Evolutionary conservation across 2,888 invertebrate species (phyloP).

Genomic region (Spialia ferax): DNA sequence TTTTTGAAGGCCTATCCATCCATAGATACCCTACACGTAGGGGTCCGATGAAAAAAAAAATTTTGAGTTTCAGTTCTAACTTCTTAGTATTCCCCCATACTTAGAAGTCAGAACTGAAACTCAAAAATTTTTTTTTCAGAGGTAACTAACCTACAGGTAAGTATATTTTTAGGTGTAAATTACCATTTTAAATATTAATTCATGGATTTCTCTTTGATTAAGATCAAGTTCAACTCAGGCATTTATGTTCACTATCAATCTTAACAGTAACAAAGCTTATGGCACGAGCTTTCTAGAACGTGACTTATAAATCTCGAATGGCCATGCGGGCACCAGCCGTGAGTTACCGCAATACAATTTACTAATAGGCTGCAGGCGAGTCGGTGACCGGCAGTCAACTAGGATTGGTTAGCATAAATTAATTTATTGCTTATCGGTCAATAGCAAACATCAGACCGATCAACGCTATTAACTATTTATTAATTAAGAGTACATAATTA

Average conservation of each 20-base stretch:
- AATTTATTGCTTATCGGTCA: slow-evolving; percentile 50
- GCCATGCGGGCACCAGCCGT: slow-evolving; percentile 48
- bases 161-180: neutral
- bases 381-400: slow-evolving; percentile 41
- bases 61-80: too few relatives aligned
- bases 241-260: slow-evolving; percentile 50
- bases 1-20: too few relatives aligned
- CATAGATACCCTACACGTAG: too few relatives aligned
- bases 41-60: too few relatives aligned
- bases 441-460: slow-evolving; percentile 44
- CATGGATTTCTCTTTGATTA: slow-evolving; percentile 3
- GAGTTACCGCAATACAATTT: slow-evolving; percentile 55
- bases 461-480: too few relatives aligned
- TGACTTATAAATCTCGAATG: slow-evolving; percentile 69
- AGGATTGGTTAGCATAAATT: slow-evolving; percentile 50
- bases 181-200: too few relatives aligned
- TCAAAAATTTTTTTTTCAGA: too few relatives aligned
- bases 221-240: slow-evolving; percentile 24
- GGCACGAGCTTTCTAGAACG: slow-evolving; percentile 66
- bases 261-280: slow-evolving; percentile 55
- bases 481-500: too few relatives aligned
- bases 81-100: too few relatives aligned
- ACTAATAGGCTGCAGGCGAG: slow-evolving; percentile 58
- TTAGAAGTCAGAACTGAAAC: too few relatives aligned
- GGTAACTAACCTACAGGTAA: too few relatives aligned